These are phyloP conservation scores for Tigriopus californicus DNA, from an alignment of 2,888 invertebrate genomes.

Conservation along the genomic window DNA sequence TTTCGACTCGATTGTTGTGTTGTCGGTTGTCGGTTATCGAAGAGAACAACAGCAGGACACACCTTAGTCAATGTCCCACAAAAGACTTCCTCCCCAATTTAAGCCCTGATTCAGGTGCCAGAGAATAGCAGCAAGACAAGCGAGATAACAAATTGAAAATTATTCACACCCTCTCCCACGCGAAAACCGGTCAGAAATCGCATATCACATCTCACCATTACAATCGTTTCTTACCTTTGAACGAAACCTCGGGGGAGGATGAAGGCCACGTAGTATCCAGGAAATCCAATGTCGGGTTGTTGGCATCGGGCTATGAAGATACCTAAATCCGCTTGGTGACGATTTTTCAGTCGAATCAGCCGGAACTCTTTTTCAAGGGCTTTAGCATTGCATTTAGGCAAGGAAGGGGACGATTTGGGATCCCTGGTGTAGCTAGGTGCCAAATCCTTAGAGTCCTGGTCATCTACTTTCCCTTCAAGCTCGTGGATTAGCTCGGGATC, in stretches of 20 bases:
- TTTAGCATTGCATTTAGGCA: too few species aligned
- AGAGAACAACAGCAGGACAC: too few species aligned
- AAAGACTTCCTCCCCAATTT: too few species aligned
- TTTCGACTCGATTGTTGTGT: too few species aligned
- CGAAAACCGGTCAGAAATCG: too few species aligned
- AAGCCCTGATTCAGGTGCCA: too few species aligned
- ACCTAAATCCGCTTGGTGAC: neutral
- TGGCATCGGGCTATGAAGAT: constrained; percentile 8
- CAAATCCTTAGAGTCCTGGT: neutral
- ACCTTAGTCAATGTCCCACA: too few species aligned
- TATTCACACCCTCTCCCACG: too few species aligned
- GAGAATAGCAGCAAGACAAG: too few species aligned
- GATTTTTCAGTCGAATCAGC: constrained; percentile 1
- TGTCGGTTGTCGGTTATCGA: too few species aligned
- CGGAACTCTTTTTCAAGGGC: constrained; percentile 7
- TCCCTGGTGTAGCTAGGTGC: neutral
- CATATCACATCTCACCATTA: too few species aligned
- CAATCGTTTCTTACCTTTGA: neutral
- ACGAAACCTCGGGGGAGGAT: constrained; percentile 1
- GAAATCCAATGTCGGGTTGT: neutral
- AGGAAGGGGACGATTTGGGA: neutral
- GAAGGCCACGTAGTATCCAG: constrained; percentile 1
- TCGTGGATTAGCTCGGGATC: neutral
- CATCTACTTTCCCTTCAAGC: neutral
- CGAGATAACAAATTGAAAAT: too few species aligned